Conservation (phyloP, 2,113 vertebrate genomes). For the Lynx canadensis region DNA sequence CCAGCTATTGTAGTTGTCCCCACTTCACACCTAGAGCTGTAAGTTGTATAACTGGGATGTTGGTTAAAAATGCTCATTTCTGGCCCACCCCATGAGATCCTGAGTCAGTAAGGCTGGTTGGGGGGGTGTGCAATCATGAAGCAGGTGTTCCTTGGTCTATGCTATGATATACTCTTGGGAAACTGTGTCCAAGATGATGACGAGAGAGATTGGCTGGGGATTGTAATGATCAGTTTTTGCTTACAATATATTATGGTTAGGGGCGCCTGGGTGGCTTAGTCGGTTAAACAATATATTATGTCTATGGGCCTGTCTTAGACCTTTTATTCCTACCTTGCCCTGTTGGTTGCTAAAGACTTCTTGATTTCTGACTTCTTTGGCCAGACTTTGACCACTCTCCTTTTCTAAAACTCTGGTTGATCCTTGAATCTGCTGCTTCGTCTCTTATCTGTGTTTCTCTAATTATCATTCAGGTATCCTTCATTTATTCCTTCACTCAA, state of each 20-base stretch:
- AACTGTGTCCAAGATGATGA: neutral
- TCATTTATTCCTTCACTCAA: neutral
- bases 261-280: too few species aligned
- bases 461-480: neutral
- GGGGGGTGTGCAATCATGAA: neutral
- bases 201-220: neutral
- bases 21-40: neutral
- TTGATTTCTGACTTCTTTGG: slow-evolving; percentile 47
- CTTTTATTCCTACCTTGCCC: neutral
- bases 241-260: neutral
- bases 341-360: neutral
- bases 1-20: neutral
- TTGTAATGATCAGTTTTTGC: neutral
- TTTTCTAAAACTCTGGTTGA: neutral
- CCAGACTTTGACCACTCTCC: neutral
- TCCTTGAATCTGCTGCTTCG: neutral
- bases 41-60: neutral
- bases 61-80: neutral
- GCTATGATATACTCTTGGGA: neutral
- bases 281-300: neutral
- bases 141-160: neutral
- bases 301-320: neutral
- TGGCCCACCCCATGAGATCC: neutral
- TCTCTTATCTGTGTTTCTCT: neutral
- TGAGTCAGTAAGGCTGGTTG: neutral